Evolutionary conservation across 1,140 invertebrate genomes (phyloP), one percentile per base, ranked within the genome.

Genomic region (Parapsyche elsis): DNA sequence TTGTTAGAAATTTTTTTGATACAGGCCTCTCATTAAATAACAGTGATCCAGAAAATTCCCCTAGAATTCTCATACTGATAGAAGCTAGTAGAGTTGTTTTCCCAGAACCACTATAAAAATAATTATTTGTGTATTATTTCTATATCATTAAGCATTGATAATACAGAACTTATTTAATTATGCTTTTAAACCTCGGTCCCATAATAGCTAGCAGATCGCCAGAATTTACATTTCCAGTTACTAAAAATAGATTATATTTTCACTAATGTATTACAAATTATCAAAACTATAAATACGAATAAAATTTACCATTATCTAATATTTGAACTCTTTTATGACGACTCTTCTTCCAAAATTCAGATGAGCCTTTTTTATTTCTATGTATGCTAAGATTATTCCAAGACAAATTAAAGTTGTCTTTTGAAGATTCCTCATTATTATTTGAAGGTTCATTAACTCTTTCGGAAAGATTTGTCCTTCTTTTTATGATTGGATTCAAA

Each of bases 51-150:
- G 88, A 89, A 84, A 91, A 86, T 64, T 91, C 89, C 86, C 91
- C 91, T 85, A 92, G 91, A 76, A 92, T 88, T 78, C 92, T 88
- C 79, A 91, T 90, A 84, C 93, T 93, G 80, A 94, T 92, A 1
- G 92, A 91, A 9, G 92, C 92, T 23, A 94, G 86, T 9, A 94
- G 84, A 23, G 93, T 93, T 44, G 93, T 94, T 88, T 94, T 94
- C 49, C 93, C 93, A 57, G 92, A 91, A 10, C 93, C 93, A 89
- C 93, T 94, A 83, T 76, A 87, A 88, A 7, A 38, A 38, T 4
- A n/a, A n/a, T n/a, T n/a, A 71, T 30, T 61, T 61, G 10, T 5
- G 10, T 46, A 4, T 53, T 4, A 26, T 4, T 19, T 21, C 10
- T 4, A 26, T 67, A 9, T 1, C 19, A 1, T 16, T 5, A 19